Evolutionary conservation across 2,113 vertebrate genomes (phyloP).

Genomic region (Lamprologus callipterus): DNA sequence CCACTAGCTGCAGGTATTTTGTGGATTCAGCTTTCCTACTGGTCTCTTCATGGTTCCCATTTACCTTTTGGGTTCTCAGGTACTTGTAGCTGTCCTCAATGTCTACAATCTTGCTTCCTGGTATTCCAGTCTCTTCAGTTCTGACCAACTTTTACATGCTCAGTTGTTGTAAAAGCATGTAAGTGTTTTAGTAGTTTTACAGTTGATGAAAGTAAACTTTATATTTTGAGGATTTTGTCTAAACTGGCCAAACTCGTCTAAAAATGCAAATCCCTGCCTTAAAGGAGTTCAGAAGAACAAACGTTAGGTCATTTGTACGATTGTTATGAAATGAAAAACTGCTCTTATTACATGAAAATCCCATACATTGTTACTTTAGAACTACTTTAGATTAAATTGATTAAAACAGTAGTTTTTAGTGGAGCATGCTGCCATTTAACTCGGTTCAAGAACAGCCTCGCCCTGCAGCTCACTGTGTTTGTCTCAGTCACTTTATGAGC

Average conservation of each 20-base stretch:
- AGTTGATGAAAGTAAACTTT: not conserved
- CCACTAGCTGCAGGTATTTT: not conserved
- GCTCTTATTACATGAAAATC: not conserved
- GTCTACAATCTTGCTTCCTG: not conserved
- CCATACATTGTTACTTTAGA: not conserved
- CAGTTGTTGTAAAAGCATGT: not conserved
- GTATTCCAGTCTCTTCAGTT: not conserved
- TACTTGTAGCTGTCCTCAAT: not conserved
- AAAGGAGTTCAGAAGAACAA: not conserved
- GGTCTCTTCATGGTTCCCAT: not conserved
- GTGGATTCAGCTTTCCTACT: not conserved
- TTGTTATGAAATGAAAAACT: not conserved
- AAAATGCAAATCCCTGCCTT: not conserved
- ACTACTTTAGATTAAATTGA: not conserved
- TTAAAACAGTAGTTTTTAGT: not conserved
- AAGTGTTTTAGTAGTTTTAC: not conserved
- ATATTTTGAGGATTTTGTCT: not conserved
- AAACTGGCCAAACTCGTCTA: not conserved
- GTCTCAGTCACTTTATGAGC: conserved; percentile 10
- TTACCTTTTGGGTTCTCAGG: not conserved
- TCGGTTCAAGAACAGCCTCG: not conserved
- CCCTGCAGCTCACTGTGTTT: conserved; percentile 3
- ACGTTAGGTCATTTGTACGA: not conserved
- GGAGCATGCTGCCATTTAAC: not conserved
- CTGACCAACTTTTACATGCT: not conserved